Evolutionary conservation across 2,113 vertebrate species (phyloP).

Genomic region (Mus spicilegus): DNA sequence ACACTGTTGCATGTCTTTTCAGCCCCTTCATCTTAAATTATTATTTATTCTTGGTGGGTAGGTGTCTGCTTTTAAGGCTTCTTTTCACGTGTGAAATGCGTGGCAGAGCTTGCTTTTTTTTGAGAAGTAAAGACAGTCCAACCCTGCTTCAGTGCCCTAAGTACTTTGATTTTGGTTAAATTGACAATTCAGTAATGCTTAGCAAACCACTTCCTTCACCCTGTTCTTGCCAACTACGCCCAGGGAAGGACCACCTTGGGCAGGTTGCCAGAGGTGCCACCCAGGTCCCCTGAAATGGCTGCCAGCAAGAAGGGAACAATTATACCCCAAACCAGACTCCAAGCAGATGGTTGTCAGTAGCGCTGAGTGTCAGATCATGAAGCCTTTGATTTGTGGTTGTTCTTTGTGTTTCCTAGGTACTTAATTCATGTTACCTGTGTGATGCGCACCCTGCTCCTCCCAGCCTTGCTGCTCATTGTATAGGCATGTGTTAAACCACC

Average conservation of each 20-base stretch:
- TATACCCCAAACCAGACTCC: constrained; percentile 27
- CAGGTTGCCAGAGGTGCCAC: constrained; percentile 55
- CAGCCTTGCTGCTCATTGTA: neutral
- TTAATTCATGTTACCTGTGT: constrained; percentile 8
- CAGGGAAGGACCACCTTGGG: constrained; percentile 34
- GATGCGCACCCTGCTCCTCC: neutral
- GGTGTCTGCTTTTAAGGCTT: constrained; percentile 74
- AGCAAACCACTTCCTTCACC: constrained; percentile 66
- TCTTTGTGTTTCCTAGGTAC: neutral
- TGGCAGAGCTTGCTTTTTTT: constrained; percentile 45
- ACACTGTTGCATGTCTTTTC: constrained; percentile 62
- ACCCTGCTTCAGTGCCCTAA: constrained; percentile 24
- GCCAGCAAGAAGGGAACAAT: constrained; percentile 18
- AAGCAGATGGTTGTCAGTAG: constrained; percentile 60
- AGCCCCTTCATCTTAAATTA: constrained; percentile 62
- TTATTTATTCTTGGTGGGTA: constrained; percentile 66
- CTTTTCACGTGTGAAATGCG: constrained; percentile 60
- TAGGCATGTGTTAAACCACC: neutral
- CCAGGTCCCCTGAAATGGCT: constrained; percentile 49
- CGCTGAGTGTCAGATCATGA: constrained; percentile 5
- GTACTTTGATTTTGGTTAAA: constrained; percentile 72
- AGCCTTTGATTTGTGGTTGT: constrained; percentile 60
- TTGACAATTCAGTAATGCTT: constrained; percentile 55
- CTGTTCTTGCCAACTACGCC: constrained; percentile 33
- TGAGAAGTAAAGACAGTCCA: constrained; percentile 61